Evolutionary conservation across 2,888 invertebrate species (phyloP), one percentile per base, ranked within the genome.

Genomic region (Trypoxylon attenuatum): DNA sequence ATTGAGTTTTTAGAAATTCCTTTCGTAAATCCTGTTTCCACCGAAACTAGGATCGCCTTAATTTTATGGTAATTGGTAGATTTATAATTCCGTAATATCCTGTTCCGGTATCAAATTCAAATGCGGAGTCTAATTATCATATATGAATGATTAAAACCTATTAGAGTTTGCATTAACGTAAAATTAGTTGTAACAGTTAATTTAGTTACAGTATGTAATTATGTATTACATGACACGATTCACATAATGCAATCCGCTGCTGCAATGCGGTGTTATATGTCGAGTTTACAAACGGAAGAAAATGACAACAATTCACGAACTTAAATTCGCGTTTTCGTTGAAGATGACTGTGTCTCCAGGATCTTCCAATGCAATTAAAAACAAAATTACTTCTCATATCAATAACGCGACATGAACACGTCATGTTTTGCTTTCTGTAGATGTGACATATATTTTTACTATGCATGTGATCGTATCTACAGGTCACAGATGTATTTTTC

Each of bases 61-160:
- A 33, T 38, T 33, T 19, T 21, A 21, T 22, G 1, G 15, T 49
- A 33, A 25, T 27, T 18, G 29, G n/a, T 18, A 25, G n/a, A 33
- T 22, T 27, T 27, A 41, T 60, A 38, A 54, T 25, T n/a, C n/a
- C n/a, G n/a, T n/a, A n/a, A n/a, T n/a, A n/a, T n/a, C n/a, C n/a
- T n/a, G n/a, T n/a, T n/a, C n/a, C n/a, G n/a, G n/a, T n/a, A n/a
- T 53, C 41, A 47, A 56, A 45, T 59, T 45, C 42, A 16, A 47
- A 38, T 49, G 8, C 21, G 0, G 6, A 6, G 21, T 4, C 21
- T 29, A 33, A 59, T 59, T 41, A 46, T 8, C n/a, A 21, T 18
- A 15, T 22, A 47, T 16, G 23, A 45, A 10, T 51, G 19, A 18
- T 19, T 33, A 41, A 51, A 52, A 62, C 3, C 51, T 51, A 29